Base-by-base conservation (phyloP, 2,113 vertebrate species). In the Hippoglossus stenolepis region DNA sequence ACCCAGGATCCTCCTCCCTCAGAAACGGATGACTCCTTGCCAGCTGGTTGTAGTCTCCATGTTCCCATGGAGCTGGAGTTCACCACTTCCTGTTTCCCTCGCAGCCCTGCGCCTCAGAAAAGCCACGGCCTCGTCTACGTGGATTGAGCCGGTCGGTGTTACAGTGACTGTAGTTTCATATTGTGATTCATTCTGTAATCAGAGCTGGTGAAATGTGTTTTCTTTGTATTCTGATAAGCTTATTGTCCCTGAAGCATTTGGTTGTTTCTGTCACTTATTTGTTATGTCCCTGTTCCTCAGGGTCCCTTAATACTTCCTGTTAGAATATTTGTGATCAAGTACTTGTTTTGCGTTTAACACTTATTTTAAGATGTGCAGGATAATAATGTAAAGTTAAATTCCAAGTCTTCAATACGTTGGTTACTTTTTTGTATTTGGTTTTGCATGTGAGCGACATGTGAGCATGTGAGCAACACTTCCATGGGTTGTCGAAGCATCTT, bases 51-150 rank as follows among this genome's bases (percentile, higher is more conserved):
- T 61, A 92, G 79, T 77, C 92, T 94, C 69, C 91, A 93, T 5
- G 89, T 95, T 72, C 90, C 93, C 73, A 78, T 93, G 86, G 94
- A 94, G 70, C 75, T 92, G 2, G 92, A 93, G 79, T 86, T 90
- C 10, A 74, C 79, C 1, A 74, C 76, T 28, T 90, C 90, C 77
- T 92, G 92, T 81, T 93, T 89, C 77, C 84, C 90, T 61, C 68
- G 80, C 45, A 83, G 80, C 62, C 68, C 83, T 2, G n/a, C 59
- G 1, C 79, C 86, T n/a, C 73, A 79, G 56, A 87, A 83, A 77
- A 83, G 77, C 77, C 74, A 51, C 3, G 69, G 71, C 70, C 78
- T 90, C 23, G 75, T 91, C 65, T 73, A 69, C 59, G 35, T 88
- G 23, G 90, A 92, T 82, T 85, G 73, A 92, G 51, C 26, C 9